These are phyloP conservation scores for Danio jaintianensis DNA, from an alignment of 2,797 vertebrate genomes.

Conservation along the genomic window DNA sequence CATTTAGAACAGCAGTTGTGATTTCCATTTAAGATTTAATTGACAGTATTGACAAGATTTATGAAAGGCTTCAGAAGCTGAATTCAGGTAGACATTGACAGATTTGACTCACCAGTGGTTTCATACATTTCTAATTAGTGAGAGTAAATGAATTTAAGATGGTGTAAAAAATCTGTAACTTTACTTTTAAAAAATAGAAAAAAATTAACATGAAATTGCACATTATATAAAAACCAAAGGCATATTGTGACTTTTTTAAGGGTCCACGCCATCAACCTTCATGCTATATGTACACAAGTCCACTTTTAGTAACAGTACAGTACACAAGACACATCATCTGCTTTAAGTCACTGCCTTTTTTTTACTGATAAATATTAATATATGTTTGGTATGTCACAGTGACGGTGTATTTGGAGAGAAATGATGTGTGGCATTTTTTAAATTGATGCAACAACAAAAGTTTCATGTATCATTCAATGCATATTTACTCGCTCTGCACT, in stretches of 20 bases:
- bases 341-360: constrained; percentile 17
- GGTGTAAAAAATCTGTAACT: constrained; percentile 45
- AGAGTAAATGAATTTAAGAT: constrained; percentile 53
- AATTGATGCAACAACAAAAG: not conserved
- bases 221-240: constrained; percentile 66
- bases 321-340: constrained; percentile 32
- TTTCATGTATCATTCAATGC: constrained; percentile 13
- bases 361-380: constrained; percentile 33
- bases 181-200: constrained; percentile 38
- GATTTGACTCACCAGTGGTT: constrained; percentile 64
- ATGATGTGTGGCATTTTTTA: not conserved
- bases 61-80: constrained; percentile 26
- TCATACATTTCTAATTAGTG: constrained; percentile 67
- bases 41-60: constrained; percentile 62
- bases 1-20: constrained; percentile 55
- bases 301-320: constrained; percentile 28
- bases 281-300: constrained; percentile 41
- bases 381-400: constrained; percentile 31
- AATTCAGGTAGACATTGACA: constrained; percentile 31
- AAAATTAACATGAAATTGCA: constrained; percentile 65
- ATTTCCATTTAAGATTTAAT: constrained; percentile 60
- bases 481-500: constrained; percentile 42
- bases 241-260: constrained; percentile 62
- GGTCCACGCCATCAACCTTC: constrained; percentile 13
- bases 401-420: constrained; percentile 18